Base-by-base conservation (phyloP, 2,113 vertebrate genomes). In the Phalacrocorax brasilianus region DNA sequence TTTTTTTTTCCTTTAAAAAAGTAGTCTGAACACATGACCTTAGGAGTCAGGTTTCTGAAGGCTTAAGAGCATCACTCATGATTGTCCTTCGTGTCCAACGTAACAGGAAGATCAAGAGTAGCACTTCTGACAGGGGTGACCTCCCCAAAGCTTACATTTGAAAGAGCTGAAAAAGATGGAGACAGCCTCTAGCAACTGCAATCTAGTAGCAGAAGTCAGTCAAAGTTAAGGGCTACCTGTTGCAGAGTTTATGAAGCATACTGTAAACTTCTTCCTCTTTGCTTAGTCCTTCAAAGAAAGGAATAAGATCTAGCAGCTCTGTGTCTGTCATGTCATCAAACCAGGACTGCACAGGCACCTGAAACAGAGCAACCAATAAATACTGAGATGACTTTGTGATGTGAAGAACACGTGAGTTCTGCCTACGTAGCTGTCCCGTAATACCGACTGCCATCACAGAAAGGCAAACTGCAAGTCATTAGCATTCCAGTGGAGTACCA, bases 261-360 rank as follows among this genome's bases (percentile, higher is more conserved):
- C 97, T 98, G 98, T 99, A 99, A 98, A 99, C 98, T 53, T 99
- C 99, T 55, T 99, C 99, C 95, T 99, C 99, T 93, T 97, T 98
- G 98, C 99, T 99, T 96, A 99, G 98, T 94, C 98, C 99, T 98
- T 99, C 99, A 61, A 99, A 99, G 97, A 99, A 98, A 77, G 99
- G 99, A 96, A 99, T 99, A 96, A 99, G 99, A 93, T 99, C 99
- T 97, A 99, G 98, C 97, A 99, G 98, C 98, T 99, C 99, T 2
- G 99, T 99, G 98, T 99, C 99, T 5, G 98, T 97, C 99, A 99
- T 99, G 98, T 99, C 99, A 68, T 99, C 99, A 89, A 99, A 99
- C 99, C 99, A 99, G 91, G 99, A 99, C 98, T 99, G 99, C 95
- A 99, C 99, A 45, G 99, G 99, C 92, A 99, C 99, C 99, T 99